A percentile compares a stretch with the other conserved stretches of the same genome.
These are phyloP conservation scores for Sesamia nonagrioides DNA, from an alignment of 1,140 invertebrate species.

Conservation along the genomic window DNA sequence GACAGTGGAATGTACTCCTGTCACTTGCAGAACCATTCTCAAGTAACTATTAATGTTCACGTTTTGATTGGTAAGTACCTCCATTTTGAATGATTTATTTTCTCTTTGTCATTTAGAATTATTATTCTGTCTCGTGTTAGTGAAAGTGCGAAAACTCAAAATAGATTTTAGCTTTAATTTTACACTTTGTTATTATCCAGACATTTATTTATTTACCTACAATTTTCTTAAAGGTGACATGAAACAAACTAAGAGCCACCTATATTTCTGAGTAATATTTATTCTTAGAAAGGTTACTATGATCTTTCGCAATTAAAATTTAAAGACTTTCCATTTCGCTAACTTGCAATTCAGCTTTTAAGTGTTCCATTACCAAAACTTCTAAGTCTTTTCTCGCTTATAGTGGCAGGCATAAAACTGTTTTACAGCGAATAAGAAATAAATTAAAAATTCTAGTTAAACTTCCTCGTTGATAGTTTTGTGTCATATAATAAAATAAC, in stretches of 20 bases:
- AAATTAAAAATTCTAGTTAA: constrained; percentile 21
- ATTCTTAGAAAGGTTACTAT: background rate
- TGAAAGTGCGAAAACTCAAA: too few species aligned
- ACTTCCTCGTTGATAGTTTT: constrained; percentile 34
- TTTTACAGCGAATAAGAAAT: background rate
- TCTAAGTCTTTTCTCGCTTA: background rate
- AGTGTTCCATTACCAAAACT: background rate
- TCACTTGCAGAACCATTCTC: constrained; percentile 78
- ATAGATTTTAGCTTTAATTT: too few species aligned
- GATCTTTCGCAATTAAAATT: too few species aligned
- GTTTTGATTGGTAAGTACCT: constrained; percentile 79
- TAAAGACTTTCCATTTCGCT: background rate
- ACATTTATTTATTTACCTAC: background rate
- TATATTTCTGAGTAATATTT: background rate
- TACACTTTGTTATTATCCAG: too few species aligned
- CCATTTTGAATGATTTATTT: background rate
- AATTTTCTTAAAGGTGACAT: background rate
- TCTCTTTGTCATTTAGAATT: background rate
- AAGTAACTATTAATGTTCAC: constrained; percentile 80
- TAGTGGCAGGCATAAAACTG: background rate
- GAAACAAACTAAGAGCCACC: background rate
- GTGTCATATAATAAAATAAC: constrained; percentile 34
- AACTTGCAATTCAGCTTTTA: background rate
- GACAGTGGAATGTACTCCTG: constrained; percentile 81
- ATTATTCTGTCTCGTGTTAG: too few species aligned